These are phyloP conservation scores for Podabrus alpinus DNA, from an alignment of 2,888 invertebrate species.

Conservation along the genomic window DNA sequence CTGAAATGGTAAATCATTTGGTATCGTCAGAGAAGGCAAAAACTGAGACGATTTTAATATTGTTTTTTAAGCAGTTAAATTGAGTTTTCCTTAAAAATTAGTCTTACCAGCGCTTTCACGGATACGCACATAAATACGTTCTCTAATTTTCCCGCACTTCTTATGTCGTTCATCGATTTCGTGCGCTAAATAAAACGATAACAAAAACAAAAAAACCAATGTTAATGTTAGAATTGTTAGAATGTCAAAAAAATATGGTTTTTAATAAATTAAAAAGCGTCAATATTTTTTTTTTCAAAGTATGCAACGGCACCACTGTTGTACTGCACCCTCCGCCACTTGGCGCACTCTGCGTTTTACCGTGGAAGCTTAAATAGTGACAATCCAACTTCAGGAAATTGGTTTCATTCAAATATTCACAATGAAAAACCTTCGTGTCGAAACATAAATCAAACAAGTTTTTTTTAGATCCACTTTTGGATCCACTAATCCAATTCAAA, in stretches of 20 bases:
- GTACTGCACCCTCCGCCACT: not conserved
- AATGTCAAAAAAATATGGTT: not conserved
- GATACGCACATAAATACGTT: slow-evolving; percentile 63
- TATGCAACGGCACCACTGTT: not conserved
- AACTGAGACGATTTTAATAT: not conserved
- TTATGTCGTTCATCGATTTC: slow-evolving; percentile 60
- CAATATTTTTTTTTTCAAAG: not conserved
- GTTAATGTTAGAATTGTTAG: not conserved
- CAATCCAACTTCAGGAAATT: not conserved
- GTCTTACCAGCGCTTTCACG: slow-evolving; percentile 66
- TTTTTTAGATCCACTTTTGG: not conserved
- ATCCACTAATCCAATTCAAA: not conserved
- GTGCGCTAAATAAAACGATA: slow-evolving; percentile 56
- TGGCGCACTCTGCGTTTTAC: not conserved
- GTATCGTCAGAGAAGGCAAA: not conserved
- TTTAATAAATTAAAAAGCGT: not conserved
- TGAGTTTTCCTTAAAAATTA: not conserved
- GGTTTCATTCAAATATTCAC: not conserved
- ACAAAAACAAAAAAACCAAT: slow-evolving; percentile 18
- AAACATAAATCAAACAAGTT: not conserved
- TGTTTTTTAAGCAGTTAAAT: not conserved
- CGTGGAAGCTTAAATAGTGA: not conserved
- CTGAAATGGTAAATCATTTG: not conserved
- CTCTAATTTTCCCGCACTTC: slow-evolving; percentile 44
- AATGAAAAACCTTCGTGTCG: not conserved